phyloP scores from a whole-genome alignment of 2,113 vertebrate species.

The Ammodytes dubius region DNA sequence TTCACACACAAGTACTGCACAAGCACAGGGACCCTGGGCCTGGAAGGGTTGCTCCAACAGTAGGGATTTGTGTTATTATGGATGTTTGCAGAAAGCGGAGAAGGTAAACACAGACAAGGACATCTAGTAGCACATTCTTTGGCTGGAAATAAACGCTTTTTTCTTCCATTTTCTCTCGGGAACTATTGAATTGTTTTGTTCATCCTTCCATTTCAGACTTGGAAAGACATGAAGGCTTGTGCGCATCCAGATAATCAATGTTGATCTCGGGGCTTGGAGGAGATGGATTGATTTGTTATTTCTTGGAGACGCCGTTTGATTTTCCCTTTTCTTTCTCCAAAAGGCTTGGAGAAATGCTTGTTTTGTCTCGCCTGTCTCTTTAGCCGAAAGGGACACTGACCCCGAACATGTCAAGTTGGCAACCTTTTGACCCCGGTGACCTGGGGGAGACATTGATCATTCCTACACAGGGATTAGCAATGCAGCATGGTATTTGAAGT shows the following conservation, averaged over 20 bases:
- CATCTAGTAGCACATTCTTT: not conserved
- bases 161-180: conserved; percentile 20
- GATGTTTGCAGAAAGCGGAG: conserved; percentile 7
- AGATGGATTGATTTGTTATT: conserved; percentile 72
- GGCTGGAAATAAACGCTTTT: not conserved
- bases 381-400: conserved; percentile 59
- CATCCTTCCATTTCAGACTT: conserved; percentile 53
- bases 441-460: conserved; percentile 53
- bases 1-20: not conserved
- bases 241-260: conserved; percentile 70
- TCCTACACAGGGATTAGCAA: conserved; percentile 40
- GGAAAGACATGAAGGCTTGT: conserved; percentile 43
- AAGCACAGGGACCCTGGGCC: not conserved
- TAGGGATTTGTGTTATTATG: not conserved
- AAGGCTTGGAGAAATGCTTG: conserved; percentile 45
- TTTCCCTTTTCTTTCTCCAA: conserved; percentile 32
- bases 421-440: conserved; percentile 62
- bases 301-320: conserved; percentile 44
- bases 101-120: conserved; percentile 2
- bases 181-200: conserved; percentile 63
- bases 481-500: conserved; percentile 67
- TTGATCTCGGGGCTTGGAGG: conserved; percentile 49
- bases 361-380: conserved; percentile 72
- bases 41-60: not conserved
- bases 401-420: conserved; percentile 66